These are phyloP conservation scores for Cecropterus lyciades DNA, from an alignment of 1,140 invertebrate species.

Conservation along the genomic window DNA sequence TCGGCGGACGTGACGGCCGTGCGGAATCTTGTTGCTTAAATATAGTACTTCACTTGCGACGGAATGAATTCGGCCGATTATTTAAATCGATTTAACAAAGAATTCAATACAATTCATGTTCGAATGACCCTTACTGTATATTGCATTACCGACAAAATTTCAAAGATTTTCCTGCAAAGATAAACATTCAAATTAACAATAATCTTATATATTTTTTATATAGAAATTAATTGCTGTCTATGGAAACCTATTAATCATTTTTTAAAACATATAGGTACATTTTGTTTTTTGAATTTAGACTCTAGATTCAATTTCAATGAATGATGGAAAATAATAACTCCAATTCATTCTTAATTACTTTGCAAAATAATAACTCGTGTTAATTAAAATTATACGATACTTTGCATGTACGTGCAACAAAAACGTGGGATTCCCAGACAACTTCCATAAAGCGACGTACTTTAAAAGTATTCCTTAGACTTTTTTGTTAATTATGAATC, in stretches of 20 bases:
- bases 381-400: conserved; percentile 22
- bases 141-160: no score
- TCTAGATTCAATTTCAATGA: neutral
- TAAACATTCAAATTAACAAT: no score
- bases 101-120: no score
- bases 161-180: no score
- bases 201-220: no score
- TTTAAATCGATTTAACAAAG: no score
- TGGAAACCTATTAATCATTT: no score
- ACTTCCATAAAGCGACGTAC: conserved; percentile 5
- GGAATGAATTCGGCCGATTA: no score
- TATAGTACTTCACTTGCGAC: neutral
- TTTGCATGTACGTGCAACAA: conserved; percentile 20
- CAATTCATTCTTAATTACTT: conserved; percentile 8
- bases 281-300: no score
- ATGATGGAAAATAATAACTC: neutral
- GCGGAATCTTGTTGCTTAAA: conserved; percentile 15
- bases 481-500: conserved; percentile 16
- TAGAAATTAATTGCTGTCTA: no score
- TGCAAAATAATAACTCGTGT: conserved; percentile 3
- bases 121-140: no score
- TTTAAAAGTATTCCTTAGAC: conserved; percentile 5
- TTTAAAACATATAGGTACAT: no score
- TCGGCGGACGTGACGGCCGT: conserved; percentile 48
- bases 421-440: conserved; percentile 25